These are phyloP conservation scores for Rotaria macrura DNA, from an alignment of 2,888 invertebrate genomes.

Conservation along the genomic window DNA sequence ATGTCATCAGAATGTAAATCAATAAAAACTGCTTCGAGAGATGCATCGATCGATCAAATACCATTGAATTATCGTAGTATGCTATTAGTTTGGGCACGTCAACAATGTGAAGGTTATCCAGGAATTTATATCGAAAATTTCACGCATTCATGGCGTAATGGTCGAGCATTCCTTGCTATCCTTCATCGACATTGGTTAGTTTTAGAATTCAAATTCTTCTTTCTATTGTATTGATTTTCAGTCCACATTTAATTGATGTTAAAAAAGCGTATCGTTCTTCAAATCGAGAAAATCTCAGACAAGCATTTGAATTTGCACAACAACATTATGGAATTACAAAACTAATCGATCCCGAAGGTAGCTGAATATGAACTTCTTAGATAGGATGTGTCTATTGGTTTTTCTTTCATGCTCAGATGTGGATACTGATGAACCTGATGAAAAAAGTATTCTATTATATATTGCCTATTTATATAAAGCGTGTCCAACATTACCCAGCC, in stretches of 20 bases:
- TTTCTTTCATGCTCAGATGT: constrained; percentile 65
- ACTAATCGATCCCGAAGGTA: constrained; percentile 92
- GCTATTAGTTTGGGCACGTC: constrained; percentile 86
- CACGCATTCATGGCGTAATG: constrained; percentile 91
- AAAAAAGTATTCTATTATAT: constrained; percentile 98
- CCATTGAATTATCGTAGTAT: constrained; percentile 62
- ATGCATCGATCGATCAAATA: constrained; percentile 66
- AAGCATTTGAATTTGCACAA: constrained; percentile 89
- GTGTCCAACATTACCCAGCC: constrained; percentile 59
- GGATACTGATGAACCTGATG: constrained; percentile 95
- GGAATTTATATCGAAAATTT: constrained; percentile 89
- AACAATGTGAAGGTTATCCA: constrained; percentile 91
- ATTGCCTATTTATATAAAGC: constrained; percentile 98
- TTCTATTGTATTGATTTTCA: constrained; percentile 44
- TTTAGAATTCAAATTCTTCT: neutral
- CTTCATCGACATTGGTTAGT: constrained; percentile 85
- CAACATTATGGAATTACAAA: constrained; percentile 93
- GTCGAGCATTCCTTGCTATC: constrained; percentile 93
- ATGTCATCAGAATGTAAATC: neutral
- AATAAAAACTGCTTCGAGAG: constrained; percentile 54
- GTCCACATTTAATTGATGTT: constrained; percentile 64
- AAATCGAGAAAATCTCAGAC: constrained; percentile 84
- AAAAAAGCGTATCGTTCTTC: constrained; percentile 58
- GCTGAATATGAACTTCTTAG: too few relatives aligned
- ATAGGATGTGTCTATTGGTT: neutral